Evolutionary conservation across 2,113 vertebrate species (phyloP).

Genomic region (Centrocercus urophasianus): DNA sequence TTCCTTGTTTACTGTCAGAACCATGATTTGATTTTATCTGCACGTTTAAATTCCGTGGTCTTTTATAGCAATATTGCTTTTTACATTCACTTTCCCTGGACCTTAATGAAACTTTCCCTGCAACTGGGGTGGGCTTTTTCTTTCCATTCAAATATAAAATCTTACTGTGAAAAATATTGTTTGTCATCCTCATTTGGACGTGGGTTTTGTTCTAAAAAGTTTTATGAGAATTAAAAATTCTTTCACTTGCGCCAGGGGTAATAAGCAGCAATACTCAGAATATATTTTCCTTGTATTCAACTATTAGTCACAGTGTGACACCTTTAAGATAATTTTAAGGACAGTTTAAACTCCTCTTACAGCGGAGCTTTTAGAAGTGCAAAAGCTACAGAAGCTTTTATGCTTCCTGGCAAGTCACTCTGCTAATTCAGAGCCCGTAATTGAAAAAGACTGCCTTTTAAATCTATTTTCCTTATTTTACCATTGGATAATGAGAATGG

Average conservation of each 20-base stretch:
- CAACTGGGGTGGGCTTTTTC: neutral
- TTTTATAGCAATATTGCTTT: neutral
- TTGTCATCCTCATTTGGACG: neutral
- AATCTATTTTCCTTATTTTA: slow-evolving; percentile 18
- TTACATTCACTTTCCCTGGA: neutral
- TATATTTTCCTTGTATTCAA: neutral
- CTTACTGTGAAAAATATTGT: neutral
- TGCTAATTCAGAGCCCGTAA: slow-evolving; percentile 27
- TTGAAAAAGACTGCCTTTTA: slow-evolving; percentile 36
- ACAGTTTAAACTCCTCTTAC: slow-evolving; percentile 33
- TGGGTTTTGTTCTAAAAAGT: neutral
- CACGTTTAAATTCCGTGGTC: neutral
- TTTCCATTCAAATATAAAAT: neutral
- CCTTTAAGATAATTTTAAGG: slow-evolving; percentile 43
- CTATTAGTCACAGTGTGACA: slow-evolving; percentile 4
- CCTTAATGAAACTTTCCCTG: neutral
- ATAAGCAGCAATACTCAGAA: neutral
- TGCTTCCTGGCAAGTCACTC: slow-evolving; percentile 55
- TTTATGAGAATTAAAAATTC: neutral
- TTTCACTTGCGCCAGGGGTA: neutral
- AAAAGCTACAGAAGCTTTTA: slow-evolving; percentile 50
- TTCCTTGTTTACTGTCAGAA: neutral
- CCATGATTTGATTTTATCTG: neutral
- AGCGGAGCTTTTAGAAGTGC: slow-evolving; percentile 19
- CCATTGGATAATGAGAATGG: neutral